Evolutionary conservation across 2,888 invertebrate genomes (phyloP), one percentile per base, ranked within the genome.

Genomic region (Ectropis crepuscularia): DNA sequence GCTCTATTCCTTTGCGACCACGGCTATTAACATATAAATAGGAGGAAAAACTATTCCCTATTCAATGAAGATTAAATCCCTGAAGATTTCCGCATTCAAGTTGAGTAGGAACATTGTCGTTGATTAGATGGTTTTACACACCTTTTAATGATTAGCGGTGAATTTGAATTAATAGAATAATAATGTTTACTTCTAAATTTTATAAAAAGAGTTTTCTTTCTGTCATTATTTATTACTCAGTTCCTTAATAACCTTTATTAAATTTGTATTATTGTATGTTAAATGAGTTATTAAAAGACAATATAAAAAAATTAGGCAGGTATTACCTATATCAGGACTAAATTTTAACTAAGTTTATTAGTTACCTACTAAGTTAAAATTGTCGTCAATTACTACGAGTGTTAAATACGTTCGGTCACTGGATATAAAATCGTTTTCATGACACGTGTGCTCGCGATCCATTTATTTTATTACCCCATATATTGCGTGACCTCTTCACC

Each of bases 401-500:
- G 7, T 49, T 42, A 11, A 58, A 63, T 53, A 49, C 10, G 53
- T 46, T 41, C 48, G 54, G 46, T 59, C 50, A 55, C 37, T 50
- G 57, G 57, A 47, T 57, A 59, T 58, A 54, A 64, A 67, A 59
- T 28, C 47, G 53, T 63, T 65, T 64, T 63, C 47, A 60, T 72
- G 66, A 74, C 76, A 75, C 78, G 79, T 82, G 80, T 77, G 80
- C 73, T 74, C 76, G 78, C 81, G 81, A 83, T 82, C 78, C 81
- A 80, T 82, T 81, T 81, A 82, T 80, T 67, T 67, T 67, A 71
- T 67, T 68, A 62, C 61, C 43, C 38, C 60, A 28, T 36, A 47
- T 76, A 73, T 86, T 80, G 84, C 88, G 89, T 88, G 88, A 88
- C 85, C 41, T 51, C 41, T 51, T 16, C 41, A 42, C 51, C 83